Conservation (phyloP, 2,888 invertebrate species). For the Calliphora vomitoria region DNA sequence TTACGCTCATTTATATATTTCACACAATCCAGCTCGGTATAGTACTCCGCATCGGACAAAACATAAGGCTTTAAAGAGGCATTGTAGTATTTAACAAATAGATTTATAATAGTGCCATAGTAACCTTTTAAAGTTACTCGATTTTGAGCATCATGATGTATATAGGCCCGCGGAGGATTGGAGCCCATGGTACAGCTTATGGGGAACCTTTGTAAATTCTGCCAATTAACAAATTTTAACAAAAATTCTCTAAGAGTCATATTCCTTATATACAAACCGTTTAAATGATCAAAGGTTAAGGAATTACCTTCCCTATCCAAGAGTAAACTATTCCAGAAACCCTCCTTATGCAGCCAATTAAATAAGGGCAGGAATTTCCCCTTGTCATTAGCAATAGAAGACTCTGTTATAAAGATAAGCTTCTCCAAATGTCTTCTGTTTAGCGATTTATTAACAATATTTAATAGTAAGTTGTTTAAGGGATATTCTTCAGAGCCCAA, state of each 20-base stretch:
- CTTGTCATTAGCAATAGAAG: neutral
- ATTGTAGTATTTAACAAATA: constrained; percentile 63
- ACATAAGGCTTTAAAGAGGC: constrained; percentile 38
- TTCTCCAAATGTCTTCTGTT: neutral
- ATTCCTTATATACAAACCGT: neutral
- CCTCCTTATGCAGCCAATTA: constrained; percentile 22
- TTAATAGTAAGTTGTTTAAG: neutral
- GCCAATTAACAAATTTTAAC: neutral
- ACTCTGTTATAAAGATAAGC: constrained; percentile 7
- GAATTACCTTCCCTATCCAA: constrained; percentile 10
- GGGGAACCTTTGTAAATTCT: constrained; percentile 33
- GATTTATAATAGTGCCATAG: constrained; percentile 41
- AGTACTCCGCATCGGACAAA: neutral
- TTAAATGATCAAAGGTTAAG: neutral
- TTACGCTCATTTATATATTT: neutral
- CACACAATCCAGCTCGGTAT: constrained; percentile 40
- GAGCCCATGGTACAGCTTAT: constrained; percentile 56
- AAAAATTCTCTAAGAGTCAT: neutral
- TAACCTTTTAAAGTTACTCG: constrained; percentile 50
- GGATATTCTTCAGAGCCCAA: neutral
- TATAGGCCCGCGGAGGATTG: constrained; percentile 58
- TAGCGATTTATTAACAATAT: neutral
- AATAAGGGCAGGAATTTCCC: neutral
- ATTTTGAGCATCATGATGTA: constrained; percentile 1
- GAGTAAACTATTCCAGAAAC: constrained; percentile 47